Base-by-base conservation (phyloP, 2,113 vertebrate genomes). In the Halcyon malimbica region DNA sequence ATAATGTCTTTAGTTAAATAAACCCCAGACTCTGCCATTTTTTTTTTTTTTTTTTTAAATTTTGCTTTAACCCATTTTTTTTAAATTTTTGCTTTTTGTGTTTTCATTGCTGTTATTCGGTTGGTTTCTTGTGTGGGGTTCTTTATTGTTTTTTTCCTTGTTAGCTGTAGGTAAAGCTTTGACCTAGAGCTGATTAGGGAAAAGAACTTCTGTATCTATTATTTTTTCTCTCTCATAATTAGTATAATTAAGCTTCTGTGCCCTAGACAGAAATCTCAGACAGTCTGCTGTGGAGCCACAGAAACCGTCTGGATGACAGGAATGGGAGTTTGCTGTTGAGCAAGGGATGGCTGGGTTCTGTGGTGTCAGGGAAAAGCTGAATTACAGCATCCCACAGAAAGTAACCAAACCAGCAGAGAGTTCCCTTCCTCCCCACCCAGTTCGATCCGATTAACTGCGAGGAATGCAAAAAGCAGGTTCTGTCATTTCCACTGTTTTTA, bases 131-230 rank as follows among this genome's bases (percentile, higher is more conserved):
- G n/a, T n/a, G n/a, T n/a, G n/a, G n/a, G n/a, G n/a, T n/a, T n/a
- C n/a, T n/a, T n/a, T n/a, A n/a, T n/a, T n/a, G n/a, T n/a, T n/a
- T n/a, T n/a, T n/a, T n/a, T 96, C 70, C 85, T 86, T 90, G 90
- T 92, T 97, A 92, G 90, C 90, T 90, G 73, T 86, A 92, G 86
- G 90, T 96, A 94, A 70, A 87, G 86, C 80, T 94, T 96, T 96
- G 94, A 90, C 95, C 96, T 93, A 64, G 64, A 81, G 92, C 77
- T 92, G 89, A 90, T 91, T 87, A 93, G 90, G 90, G 88, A 94
- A 90, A 96, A 94, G 86, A 92, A 87, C 80, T 93, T 87, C 83
- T 96, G 80, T 94, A 76, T 91, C 86, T 90, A 86, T 96, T 95
- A 89, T 94, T 53, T 94, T 93, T 93, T 91, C 50, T 87, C 65